Evolutionary conservation across 23 tunicate genomes (phyloP), one percentile per base, ranked within the genome.

Genomic region (Corella eumyota): DNA sequence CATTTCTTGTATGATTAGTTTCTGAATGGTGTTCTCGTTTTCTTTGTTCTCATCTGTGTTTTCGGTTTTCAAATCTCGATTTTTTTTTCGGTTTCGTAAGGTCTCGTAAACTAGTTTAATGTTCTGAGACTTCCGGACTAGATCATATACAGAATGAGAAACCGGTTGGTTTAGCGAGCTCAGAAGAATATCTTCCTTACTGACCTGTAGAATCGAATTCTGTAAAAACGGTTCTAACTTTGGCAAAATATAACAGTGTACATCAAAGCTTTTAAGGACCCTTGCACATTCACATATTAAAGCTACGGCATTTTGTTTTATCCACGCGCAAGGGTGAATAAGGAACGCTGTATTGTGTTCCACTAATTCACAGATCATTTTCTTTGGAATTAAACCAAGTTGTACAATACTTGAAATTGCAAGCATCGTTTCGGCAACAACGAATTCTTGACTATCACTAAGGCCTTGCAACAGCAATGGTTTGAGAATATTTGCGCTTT

Each of bases 251-350:
- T 63, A 83, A 48, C 96, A 78, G 45, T 88, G 96, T 4, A 55
- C 25, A 63, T 88, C 88, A 25, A 78, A 50, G 28, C 60, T 44
- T 44, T 67, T 66, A 6, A 88, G 52, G 17, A 48, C 51, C 28
- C 56, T 52, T 6, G 80, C 60, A 58, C 96, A 71, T 19, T 81
- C 79, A 50, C 73, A 72, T 33, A 88, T 31, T 62, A 88, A 78
- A 31, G 92, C 71, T 21, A 79, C 79, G 7, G 77, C 79, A 56
- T 78, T 88, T 46, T 62, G 61, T 44, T 88, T 46, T 46, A 88
- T 79, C 96, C 96, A 88, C 48, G 78, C 63, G 54, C 96, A 88
- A 36, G 96, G 96, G 44, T 88, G 96, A 5, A 58, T 71, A 32
- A 88, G 82, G 46, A 74, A 73, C 19, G 82, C 64, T 30, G 73